These are phyloP conservation scores for Corydoras sp. DNA, from an alignment of 2,113 vertebrate species.

Conservation along the genomic window DNA sequence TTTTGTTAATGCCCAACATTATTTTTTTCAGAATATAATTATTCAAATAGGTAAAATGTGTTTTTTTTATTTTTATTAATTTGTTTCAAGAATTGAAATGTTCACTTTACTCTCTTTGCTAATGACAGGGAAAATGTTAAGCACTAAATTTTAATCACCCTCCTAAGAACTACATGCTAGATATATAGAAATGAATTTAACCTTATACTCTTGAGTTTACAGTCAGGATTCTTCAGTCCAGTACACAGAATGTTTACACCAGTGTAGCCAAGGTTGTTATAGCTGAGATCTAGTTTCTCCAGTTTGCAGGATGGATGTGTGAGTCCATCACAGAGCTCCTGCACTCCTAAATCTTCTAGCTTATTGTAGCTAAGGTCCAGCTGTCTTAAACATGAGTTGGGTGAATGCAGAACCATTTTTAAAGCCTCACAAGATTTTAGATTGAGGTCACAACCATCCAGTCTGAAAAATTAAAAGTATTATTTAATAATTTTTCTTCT, in stretches of 20 bases:
- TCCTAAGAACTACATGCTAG: too few species aligned
- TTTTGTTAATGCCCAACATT: too few species aligned
- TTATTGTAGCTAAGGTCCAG: conserved; percentile 28
- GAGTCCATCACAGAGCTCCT: conserved; percentile 23
- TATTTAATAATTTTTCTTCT: too few species aligned
- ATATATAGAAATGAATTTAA: neutral
- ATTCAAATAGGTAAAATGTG: too few species aligned
- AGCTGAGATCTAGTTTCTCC: conserved; percentile 26
- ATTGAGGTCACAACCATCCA: conserved; percentile 29
- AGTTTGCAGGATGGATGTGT: conserved; percentile 22
- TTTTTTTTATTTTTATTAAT: too few species aligned
- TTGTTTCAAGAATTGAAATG: too few species aligned
- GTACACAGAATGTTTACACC: conserved; percentile 6
- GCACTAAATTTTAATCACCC: too few species aligned
- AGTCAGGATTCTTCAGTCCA: conserved; percentile 17
- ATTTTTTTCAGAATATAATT: too few species aligned
- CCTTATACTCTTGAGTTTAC: conserved; percentile 28
- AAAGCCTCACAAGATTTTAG: conserved; percentile 26
- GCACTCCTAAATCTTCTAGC: conserved; percentile 9
- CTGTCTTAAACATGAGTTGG: conserved; percentile 1
- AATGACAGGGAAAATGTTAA: too few species aligned
- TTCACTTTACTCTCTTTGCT: too few species aligned
- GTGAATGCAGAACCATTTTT: conserved; percentile 18
- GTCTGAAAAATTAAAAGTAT: neutral
- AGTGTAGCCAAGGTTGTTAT: conserved; percentile 28